Conservation (phyloP, 1,140 invertebrate species). For the Condylostylus longicornis region DNA sequence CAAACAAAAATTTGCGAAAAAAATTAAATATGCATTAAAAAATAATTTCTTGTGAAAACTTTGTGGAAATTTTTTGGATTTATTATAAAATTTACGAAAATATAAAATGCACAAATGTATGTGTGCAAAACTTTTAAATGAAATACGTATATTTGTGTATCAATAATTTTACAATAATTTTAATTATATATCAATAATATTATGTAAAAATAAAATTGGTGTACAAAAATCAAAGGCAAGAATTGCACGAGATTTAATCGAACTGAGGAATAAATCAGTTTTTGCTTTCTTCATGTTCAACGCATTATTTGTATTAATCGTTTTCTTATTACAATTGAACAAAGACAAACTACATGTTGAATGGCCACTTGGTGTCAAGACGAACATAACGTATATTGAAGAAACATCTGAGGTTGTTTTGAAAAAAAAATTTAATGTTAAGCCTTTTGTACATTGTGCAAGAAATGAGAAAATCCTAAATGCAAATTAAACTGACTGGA, state of each 20-base stretch:
- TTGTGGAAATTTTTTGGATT: constrained; percentile 5
- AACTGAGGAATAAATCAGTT: constrained; percentile 88
- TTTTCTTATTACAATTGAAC: constrained; percentile 95
- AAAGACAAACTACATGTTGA: constrained; percentile 90
- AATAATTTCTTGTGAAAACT: constrained; percentile 8
- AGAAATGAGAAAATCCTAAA: too few relatives aligned
- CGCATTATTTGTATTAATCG: constrained; percentile 95
- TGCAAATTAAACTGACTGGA: too few relatives aligned
- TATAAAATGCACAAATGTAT: too few relatives aligned
- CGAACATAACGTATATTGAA: constrained; percentile 84
- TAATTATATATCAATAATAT: not conserved
- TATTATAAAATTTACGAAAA: not conserved
- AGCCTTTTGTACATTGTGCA: too few relatives aligned
- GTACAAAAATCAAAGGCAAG: constrained; percentile 44
- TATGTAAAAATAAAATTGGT: not conserved
- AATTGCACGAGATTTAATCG: constrained; percentile 74
- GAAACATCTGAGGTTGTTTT: constrained; percentile 67
- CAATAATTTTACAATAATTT: not conserved
- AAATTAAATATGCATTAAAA: constrained; percentile 4
- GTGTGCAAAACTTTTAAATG: not conserved
- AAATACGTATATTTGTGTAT: not conserved
- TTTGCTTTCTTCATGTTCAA: constrained; percentile 99
- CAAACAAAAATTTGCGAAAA: constrained; percentile 4
- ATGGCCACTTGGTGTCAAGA: constrained; percentile 87
- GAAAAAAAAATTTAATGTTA: too few relatives aligned